These are phyloP conservation scores for Mus caroli DNA, from an alignment of 2,797 vertebrate species.

Conservation along the genomic window DNA sequence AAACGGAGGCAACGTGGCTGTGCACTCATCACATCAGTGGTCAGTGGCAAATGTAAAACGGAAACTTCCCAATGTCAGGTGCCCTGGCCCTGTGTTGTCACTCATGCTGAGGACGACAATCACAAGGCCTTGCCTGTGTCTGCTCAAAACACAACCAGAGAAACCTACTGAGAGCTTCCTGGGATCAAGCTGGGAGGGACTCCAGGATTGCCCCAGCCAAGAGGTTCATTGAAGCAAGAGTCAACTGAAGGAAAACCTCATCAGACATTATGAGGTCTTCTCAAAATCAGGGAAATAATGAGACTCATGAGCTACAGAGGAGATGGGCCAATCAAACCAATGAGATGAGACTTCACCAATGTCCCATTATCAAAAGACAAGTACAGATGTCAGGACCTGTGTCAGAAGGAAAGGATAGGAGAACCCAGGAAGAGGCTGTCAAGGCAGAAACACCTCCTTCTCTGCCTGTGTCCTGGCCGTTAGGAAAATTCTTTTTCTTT, in stretches of 20 bases:
- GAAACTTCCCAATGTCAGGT: not conserved
- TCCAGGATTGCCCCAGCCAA: not conserved
- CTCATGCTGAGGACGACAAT: not conserved
- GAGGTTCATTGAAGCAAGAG: not conserved
- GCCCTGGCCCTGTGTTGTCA: not conserved
- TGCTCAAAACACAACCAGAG: not conserved
- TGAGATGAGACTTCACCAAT: not conserved
- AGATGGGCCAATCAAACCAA: not conserved
- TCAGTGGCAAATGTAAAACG: not conserved
- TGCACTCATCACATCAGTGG: not conserved
- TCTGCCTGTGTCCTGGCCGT: not conserved
- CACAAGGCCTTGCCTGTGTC: not conserved
- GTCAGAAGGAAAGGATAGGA: not conserved
- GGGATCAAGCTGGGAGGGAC: not conserved
- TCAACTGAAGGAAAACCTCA: not conserved
- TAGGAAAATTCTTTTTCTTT: conserved; percentile 20
- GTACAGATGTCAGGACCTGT: not conserved
- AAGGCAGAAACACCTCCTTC: not conserved
- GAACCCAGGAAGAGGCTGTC: not conserved
- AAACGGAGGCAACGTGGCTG: conserved; percentile 32
- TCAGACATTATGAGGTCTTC: not conserved
- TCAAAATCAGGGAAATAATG: not conserved
- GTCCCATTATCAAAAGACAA: not conserved
- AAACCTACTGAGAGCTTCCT: not conserved
- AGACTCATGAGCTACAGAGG: not conserved